Base-by-base conservation (phyloP, 2,888 invertebrate genomes). In the Epinotia ramella region DNA sequence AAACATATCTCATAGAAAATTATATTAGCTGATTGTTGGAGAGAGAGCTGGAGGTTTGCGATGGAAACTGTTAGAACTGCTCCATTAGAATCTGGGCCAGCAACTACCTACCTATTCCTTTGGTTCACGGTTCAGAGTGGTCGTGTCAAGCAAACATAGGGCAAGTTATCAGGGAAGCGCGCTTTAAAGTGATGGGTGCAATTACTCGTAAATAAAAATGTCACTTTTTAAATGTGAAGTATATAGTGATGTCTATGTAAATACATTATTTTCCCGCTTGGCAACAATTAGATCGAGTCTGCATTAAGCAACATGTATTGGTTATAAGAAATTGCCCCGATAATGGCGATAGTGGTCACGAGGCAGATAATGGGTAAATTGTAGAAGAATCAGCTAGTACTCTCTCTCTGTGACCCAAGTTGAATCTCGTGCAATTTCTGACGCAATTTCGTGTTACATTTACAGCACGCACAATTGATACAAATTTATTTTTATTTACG, bases 71-170 rank as follows among this genome's bases (percentile, higher is more conserved):
- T 53, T 53, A 63, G 40, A 18, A 18, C n/a, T 44, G 6, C n/a
- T 67, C 67, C 20, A 86, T 89, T 83, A 80, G 77, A 78, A 89
- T 82, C 81, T 88, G 77, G 88, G 84, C 77, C 88, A 83, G 79
- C 86, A 84, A 89, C 87, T 16, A 49, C 49, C 16, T 16, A 16
- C 13, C 88, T 86, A 86, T 85, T 86, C 85, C 87, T 83, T 85
- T 86, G 79, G 84, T 86, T 88, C 88, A 84, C 84, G 9, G 40
- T 87, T 88, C 86, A 84, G 86, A 86, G 84, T 79, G 81, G 79
- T 80, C 80, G 79, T 78, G 82, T 80, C 78, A 81, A 81, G 82
- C 81, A 81, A 83, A 83, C 80, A 80, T 83, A 78, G 79, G 79
- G 79, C 76, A 79, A 81, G 79, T 80, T 81, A 75, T 13, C 13